Conservation (phyloP, 2,888 invertebrate genomes). For the Mellilla xanthometata region DNA sequence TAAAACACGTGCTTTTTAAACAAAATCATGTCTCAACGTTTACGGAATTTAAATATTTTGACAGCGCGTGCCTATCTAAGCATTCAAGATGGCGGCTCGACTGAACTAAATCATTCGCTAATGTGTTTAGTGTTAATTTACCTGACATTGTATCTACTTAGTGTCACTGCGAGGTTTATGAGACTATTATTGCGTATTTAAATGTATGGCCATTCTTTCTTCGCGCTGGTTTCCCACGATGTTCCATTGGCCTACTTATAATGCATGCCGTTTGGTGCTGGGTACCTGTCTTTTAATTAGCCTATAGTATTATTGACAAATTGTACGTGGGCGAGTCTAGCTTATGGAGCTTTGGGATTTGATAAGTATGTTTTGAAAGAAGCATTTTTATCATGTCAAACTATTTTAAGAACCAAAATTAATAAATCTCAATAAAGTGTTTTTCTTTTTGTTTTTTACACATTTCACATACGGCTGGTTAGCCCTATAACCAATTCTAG, state of each 20-base stretch:
- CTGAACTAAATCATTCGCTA: constrained; percentile 7
- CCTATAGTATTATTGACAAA: background rate
- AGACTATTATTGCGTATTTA: constrained; percentile 14
- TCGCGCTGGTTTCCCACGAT: constrained; percentile 14
- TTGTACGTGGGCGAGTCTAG: background rate
- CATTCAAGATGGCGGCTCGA: constrained; percentile 6
- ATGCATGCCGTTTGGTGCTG: background rate
- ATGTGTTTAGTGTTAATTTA: constrained; percentile 1
- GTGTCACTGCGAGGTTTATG: constrained; percentile 16
- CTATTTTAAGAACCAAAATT: no score
- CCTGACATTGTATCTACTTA: constrained; percentile 2
- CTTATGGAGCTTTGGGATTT: background rate
- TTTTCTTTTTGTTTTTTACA: no score
- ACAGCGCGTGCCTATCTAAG: constrained; percentile 7
- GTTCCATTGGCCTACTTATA: constrained; percentile 2
- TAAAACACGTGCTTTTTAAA: background rate
- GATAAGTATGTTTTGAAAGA: background rate
- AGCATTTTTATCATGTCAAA: no score
- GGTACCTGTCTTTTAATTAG: background rate
- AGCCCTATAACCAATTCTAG: no score
- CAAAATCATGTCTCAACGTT: background rate
- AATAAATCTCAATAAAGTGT: no score
- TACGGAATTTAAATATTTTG: background rate
- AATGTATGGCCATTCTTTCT: constrained; percentile 16
- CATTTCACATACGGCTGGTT: no score